phyloP scores from a whole-genome alignment of 2,797 vertebrate species.

The Mus minutoides region DNA sequence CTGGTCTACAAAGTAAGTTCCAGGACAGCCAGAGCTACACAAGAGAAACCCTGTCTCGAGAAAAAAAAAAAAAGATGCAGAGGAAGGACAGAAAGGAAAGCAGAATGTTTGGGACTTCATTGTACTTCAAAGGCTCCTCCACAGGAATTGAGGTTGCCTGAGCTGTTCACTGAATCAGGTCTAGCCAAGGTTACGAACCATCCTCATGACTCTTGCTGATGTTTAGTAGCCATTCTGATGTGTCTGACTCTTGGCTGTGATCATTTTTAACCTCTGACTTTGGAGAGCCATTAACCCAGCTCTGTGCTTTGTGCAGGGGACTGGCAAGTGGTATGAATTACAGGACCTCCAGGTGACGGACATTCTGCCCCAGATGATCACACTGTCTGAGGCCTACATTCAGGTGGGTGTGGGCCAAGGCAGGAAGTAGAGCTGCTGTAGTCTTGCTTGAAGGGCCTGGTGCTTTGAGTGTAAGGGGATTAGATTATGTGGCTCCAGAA shows the following conservation, averaged over 20 bases:
- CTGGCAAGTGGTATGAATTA: constrained; percentile 98
- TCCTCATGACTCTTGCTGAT: neutral
- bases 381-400: constrained; percentile 97
- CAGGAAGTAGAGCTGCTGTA: neutral
- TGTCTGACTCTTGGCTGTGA: neutral
- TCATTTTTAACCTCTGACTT: neutral
- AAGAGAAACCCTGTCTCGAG: too few relatives aligned
- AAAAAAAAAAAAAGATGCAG: too few relatives aligned
- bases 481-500: neutral
- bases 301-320: constrained; percentile 89
- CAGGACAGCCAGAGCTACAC: too few relatives aligned
- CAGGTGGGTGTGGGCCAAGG: constrained; percentile 88
- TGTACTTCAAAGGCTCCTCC: neutral
- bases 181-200: neutral
- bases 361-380: constrained; percentile 99
- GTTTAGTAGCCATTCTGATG: neutral
- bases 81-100: neutral
- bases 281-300: neutral
- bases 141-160: neutral
- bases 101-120: neutral
- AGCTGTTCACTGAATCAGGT: neutral
- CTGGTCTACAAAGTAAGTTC: too few relatives aligned
- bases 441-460: neutral
- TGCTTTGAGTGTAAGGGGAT: neutral
- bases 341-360: constrained; percentile 98